Evolutionary conservation across 2,888 invertebrate species (phyloP), one percentile per base, ranked within the genome.

Genomic region (Syritta pipiens): DNA sequence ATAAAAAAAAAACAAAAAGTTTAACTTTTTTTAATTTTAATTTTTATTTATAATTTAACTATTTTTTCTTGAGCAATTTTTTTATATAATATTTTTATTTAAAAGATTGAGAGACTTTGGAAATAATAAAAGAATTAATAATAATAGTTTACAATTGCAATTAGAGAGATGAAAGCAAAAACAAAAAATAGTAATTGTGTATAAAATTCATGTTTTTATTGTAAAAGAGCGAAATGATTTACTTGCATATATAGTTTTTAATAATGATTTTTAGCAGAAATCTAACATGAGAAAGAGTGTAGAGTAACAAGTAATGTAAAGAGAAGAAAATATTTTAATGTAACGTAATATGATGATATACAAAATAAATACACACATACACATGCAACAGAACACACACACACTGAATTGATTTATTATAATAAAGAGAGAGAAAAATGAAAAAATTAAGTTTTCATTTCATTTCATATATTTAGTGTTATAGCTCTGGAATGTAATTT

Each of bases 381-480:
- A 77, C 65, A 49, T 60, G 55, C 59, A 65, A 55, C 65, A 59
- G 48, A 67, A 60, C 48, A 60, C 57, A 67, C 51, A 53, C 35
- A 71, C 68, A 75, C 68, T 68, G 71, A 67, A 67, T 67, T 75
- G 74, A 77, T 72, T 77, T 65, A 77, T 77, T 60, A 71, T 77
- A 77, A 77, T 77, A 77, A 77, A 77, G 77, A 77, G 77, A 77
- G 77, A 77, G 71, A 77, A 77, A 77, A 77, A n/a, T n/a, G n/a
- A n/a, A n/a, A n/a, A n/a, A n/a, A n/a, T n/a, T n/a, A n/a, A n/a
- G n/a, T n/a, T n/a, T n/a, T n/a, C n/a, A n/a, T n/a, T n/a, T n/a
- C n/a, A n/a, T n/a, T n/a, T n/a, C n/a, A n/a, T n/a, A n/a, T n/a
- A n/a, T n/a, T n/a, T n/a, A n/a, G n/a, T n/a, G n/a, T n/a, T n/a